Evolutionary conservation across 2,888 invertebrate genomes (phyloP).

Genomic region (Eupithecia subumbrata): DNA sequence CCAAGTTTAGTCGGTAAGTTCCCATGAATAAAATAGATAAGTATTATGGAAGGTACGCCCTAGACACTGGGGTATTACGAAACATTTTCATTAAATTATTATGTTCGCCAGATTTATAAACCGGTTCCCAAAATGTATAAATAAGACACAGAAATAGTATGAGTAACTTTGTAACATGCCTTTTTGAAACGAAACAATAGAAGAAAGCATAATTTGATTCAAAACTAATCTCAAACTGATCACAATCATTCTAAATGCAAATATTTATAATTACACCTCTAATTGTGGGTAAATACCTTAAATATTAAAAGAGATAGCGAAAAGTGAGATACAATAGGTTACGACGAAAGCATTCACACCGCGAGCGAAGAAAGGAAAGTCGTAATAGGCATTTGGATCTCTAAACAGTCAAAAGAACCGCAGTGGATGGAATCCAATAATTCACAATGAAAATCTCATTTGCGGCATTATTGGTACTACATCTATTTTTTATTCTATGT

Average conservation of each 20-base stretch:
- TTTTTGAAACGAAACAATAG: constrained; percentile 1
- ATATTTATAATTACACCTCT: constrained; percentile 21
- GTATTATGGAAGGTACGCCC: constrained; percentile 22
- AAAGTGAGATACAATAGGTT: constrained; percentile 28
- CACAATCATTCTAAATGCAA: constrained; percentile 24
- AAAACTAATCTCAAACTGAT: constrained; percentile 18
- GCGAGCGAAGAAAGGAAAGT: constrained; percentile 27
- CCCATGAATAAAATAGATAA: constrained; percentile 28
- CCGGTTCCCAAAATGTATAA: constrained; percentile 52
- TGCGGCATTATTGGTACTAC: constrained; percentile 34
- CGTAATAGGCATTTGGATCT: constrained; percentile 29
- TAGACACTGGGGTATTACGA: constrained; percentile 50
- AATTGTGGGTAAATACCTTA: constrained; percentile 25
- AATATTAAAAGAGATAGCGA: constrained; percentile 19
- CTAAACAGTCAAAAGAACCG: constrained; percentile 36
- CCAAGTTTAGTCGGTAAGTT: constrained; percentile 19
- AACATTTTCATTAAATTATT: constrained; percentile 65
- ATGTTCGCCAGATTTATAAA: constrained; percentile 48
- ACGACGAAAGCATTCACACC: constrained; percentile 33
- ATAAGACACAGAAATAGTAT: constrained; percentile 38
- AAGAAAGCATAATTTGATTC: constrained; percentile 11
- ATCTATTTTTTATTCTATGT: constrained; percentile 12
- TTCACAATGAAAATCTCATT: constrained; percentile 39
- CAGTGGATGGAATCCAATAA: constrained; percentile 36
- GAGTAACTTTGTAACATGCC: neutral